Percentiles rank a stretch among this genome's conserved stretches.
These are phyloP conservation scores for Incurvaria masculella DNA, from an alignment of 2,888 invertebrate genomes.

Conservation along the genomic window DNA sequence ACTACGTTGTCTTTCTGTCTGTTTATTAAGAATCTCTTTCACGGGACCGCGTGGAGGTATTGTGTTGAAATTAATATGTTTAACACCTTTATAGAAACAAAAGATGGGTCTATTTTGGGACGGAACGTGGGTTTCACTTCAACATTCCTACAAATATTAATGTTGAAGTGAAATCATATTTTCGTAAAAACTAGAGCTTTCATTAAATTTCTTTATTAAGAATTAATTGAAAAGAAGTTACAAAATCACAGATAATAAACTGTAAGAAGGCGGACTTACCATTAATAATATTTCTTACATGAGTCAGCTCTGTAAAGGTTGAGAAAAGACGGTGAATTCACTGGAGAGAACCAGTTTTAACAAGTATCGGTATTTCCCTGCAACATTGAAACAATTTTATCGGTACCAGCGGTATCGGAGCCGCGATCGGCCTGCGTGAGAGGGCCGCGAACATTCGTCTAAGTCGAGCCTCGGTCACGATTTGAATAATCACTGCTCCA, in stretches of 20 bases:
- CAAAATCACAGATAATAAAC: conserved; percentile 15
- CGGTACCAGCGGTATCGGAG: conserved; percentile 38
- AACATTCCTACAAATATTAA: too few species aligned
- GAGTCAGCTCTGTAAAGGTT: background rate
- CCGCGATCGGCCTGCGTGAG: conserved; percentile 40
- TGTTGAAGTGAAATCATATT: too few species aligned
- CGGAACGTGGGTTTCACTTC: too few species aligned
- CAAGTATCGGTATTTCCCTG: conserved; percentile 9
- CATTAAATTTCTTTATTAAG: too few species aligned
- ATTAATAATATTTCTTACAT: conserved; percentile 9
- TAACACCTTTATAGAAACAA: too few species aligned
- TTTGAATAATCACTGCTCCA: conserved; percentile 51
- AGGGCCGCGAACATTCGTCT: conserved; percentile 52
- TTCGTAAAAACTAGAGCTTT: too few species aligned
- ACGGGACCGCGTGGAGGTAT: too few species aligned
- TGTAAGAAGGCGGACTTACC: conserved; percentile 10
- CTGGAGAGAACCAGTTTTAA: background rate
- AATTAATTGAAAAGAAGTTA: too few species aligned
- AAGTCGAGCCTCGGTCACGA: conserved; percentile 52
- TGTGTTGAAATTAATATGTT: too few species aligned
- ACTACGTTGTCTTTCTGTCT: conserved; percentile 43
- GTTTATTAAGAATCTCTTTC: too few species aligned
- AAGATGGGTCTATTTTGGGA: too few species aligned
- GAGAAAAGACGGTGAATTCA: background rate
- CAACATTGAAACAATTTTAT: too few species aligned